phyloP scores from a whole-genome alignment of 1,140 invertebrate species.

The Rhynchophorus ferrugineus region DNA sequence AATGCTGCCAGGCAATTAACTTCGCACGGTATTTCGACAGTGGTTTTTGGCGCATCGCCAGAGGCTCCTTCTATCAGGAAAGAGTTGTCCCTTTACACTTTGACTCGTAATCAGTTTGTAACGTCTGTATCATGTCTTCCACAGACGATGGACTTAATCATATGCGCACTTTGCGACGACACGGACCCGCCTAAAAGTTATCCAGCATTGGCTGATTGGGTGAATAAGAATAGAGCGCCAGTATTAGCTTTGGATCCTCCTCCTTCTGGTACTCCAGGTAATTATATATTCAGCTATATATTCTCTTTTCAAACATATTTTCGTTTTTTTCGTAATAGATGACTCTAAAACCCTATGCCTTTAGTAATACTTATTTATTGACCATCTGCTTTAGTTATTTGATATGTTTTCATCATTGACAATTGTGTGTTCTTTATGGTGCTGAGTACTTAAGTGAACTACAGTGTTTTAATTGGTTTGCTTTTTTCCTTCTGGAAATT shows the following conservation, averaged over 20 bases:
- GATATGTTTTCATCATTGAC: too few relatives aligned
- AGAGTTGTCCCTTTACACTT: conserved; percentile 56
- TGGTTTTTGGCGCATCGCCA: conserved; percentile 48
- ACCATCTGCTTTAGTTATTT: too few relatives aligned
- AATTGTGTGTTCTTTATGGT: too few relatives aligned
- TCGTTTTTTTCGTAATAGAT: too few relatives aligned
- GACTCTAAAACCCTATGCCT: too few relatives aligned
- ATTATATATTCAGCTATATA: too few relatives aligned
- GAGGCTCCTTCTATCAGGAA: conserved; percentile 33
- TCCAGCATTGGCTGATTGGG: conserved; percentile 54
- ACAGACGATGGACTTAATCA: conserved; percentile 57
- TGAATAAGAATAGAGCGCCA: conserved; percentile 63
- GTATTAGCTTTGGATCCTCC: conserved; percentile 77
- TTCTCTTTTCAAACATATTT: too few relatives aligned
- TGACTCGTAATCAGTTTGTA: conserved; percentile 52
- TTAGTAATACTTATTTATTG: too few relatives aligned
- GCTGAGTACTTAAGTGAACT: too few relatives aligned
- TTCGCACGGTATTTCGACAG: conserved; percentile 70
- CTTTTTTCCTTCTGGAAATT: too few relatives aligned
- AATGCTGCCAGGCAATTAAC: conserved; percentile 73
- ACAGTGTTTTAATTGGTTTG: too few relatives aligned
- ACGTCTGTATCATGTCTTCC: conserved; percentile 50
- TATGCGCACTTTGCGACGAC: conserved; percentile 56
- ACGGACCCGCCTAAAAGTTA: conserved; percentile 36
- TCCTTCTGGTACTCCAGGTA: conserved; percentile 53